Base-by-base conservation (phyloP, 2,888 invertebrate genomes). In the Tachina grossa region DNA sequence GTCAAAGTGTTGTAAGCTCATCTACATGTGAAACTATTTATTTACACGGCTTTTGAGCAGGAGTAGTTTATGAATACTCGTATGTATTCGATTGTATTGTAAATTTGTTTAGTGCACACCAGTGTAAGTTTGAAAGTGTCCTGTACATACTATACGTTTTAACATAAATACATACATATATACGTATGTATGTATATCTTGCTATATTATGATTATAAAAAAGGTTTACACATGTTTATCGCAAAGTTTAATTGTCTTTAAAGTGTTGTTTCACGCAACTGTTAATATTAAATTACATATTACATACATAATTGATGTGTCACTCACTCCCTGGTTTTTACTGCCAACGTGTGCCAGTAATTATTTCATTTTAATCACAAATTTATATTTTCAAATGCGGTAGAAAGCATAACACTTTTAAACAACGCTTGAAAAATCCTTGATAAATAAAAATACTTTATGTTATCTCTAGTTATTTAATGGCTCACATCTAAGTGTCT, bases 371-470 rank as follows among this genome's bases (percentile, higher is more conserved):
- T 69, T 61, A 31, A 61, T 31, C 53, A 22, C 47, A 72, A 79
- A 43, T 78, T 57, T 66, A 31, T 16, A 39, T 63, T 63, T 22
- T 11, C 9, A 14, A 45, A 22, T 68, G 13, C 19, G 57, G 41
- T 19, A 41, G 11, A 41, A 61, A 61, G 22, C 19, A 45, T 0
- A 13, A 69, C 13, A 53, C 9, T 43, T 13, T 43, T 6, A 14
- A 57, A 72, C 31, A 14, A 5, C 22, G 11, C 49, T 1, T 11
- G 5, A 63, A n/a, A 57, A 51, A 66, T 19, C 80, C 74, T 66
- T 74, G 74, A 75, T 74, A 75, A 61, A 75, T 74, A 75, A 61
- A 75, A 16, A 68, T 79, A 71, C n/a, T 69, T 78, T 53, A 51
- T 45, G 61, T 51, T 71, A 79, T 63, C 63, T 71, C 14, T 55